Evolutionary conservation across 2,797 vertebrate species (phyloP).

Genomic region (Pipistrellus pygmaeus): DNA sequence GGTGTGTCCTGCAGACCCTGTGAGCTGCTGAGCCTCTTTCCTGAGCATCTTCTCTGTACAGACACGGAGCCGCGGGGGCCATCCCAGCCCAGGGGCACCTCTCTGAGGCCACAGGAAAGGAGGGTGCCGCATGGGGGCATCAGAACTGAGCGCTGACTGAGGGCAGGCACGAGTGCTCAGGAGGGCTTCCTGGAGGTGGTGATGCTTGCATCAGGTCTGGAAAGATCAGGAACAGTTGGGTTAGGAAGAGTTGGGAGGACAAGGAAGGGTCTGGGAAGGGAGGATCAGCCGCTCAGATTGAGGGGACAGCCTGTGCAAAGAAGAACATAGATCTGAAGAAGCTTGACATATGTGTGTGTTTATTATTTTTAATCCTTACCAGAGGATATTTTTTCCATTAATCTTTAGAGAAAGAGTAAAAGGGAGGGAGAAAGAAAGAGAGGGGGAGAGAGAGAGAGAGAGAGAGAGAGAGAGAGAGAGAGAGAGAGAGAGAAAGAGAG

Average conservation of each 20-base stretch:
- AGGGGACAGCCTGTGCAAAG: not conserved
- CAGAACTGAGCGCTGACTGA: not conserved
- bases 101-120: not conserved
- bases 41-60: rapidly evolving
- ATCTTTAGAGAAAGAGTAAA: not conserved
- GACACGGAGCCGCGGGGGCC: not conserved
- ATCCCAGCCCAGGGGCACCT: rapidly evolving
- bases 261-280: not conserved
- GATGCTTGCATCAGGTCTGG: not conserved
- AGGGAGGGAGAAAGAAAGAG: not conserved
- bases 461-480: too few species aligned
- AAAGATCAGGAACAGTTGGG: not conserved
- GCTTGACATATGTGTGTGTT: not conserved
- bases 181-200: not conserved
- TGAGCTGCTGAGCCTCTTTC: not conserved
- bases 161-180: not conserved
- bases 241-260: not conserved
- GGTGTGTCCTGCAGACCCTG: not conserved
- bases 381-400: not conserved
- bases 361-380: not conserved
- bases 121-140: rapidly evolving
- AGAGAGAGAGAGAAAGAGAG: too few species aligned
- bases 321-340: not conserved
- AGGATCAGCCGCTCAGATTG: not conserved
- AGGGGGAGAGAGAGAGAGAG: too few species aligned